Base-by-base conservation (phyloP, 2,113 vertebrate species). In the Prietella phreatophila region DNA sequence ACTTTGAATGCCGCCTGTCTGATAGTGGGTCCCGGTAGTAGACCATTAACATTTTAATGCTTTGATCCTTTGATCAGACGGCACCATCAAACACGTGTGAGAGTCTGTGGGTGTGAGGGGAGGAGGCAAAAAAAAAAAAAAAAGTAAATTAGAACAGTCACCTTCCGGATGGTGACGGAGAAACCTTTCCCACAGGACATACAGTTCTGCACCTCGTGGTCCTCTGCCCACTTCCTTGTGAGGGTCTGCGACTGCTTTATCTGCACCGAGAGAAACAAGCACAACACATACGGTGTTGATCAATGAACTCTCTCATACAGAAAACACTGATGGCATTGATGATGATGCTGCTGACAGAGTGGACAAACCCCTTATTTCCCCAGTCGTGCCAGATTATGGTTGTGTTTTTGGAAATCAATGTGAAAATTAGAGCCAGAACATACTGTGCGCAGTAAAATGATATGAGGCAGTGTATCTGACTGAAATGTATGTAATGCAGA, bases 181-280 rank as follows among this genome's bases (percentile, higher is more conserved):
- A 99, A 99, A 73, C 95, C 94, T 92, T 98, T 99, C 85, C 98
- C 98, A 93, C 99, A 99, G 83, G 96, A 91, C 98, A 99, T 99
- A 86, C 99, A 99, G 92, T 98, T 99, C 92, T 99, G 97, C 39
- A 99, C 98, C 67, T 99, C 97, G 0, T 98, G 95, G 91, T 99
- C 99, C 91, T 99, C 98, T 0, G 99, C 95, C 99, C 99, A 99
- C 90, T 99, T 99, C 90, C 99, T 97, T 88, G 96, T 99, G 87
- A 99, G 93, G 9, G 96, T 95, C 94, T 99, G 99, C 0, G 97
- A 98, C 88, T 99, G 97, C 86, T 99, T 99, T 90, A 99, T 99
- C 99, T 99, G 89, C 0, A 91, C 56, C 89, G 55, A 82, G 84
- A 69, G 36, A 60, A 67, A 86, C 27, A 61, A 55, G 85, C 11